phyloP scores from a whole-genome alignment of 2,797 vertebrate genomes.

The Liasis olivaceus region DNA sequence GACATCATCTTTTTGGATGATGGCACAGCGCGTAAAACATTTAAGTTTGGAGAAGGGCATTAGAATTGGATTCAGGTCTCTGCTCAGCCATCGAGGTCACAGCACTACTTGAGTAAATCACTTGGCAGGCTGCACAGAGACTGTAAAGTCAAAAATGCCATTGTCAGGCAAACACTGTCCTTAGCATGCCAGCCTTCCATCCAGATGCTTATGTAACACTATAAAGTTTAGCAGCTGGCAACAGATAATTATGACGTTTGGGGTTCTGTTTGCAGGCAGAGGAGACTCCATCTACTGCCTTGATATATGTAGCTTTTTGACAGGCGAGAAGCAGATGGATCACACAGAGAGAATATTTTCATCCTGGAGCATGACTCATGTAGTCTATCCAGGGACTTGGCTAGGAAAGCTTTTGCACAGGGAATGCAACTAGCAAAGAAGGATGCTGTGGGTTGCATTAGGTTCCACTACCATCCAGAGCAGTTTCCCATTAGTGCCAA shows the following conservation, averaged over 20 bases:
- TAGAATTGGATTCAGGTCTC: neutral
- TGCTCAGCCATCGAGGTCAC: neutral
- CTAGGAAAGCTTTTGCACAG: neutral
- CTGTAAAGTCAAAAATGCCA: neutral
- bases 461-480: neutral
- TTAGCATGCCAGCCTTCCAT: neutral
- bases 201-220: neutral
- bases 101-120: accelerated
- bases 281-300: neutral
- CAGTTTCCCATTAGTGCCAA: neutral
- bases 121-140: neutral
- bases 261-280: neutral
- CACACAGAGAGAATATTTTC: constrained; percentile 13
- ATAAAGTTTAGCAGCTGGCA: neutral
- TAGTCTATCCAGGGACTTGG: neutral
- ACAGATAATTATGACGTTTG: neutral
- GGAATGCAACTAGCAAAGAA: accelerated
- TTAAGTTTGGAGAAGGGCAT: neutral
- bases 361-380: neutral
- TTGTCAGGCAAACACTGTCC: neutral
- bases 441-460: no score
- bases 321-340: constrained; percentile 1
- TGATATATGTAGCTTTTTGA: neutral
- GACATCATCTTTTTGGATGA: neutral
- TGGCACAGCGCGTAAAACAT: neutral